phyloP scores from a whole-genome alignment of 1,140 invertebrate species.

The Anadara kagoshimensis region DNA sequence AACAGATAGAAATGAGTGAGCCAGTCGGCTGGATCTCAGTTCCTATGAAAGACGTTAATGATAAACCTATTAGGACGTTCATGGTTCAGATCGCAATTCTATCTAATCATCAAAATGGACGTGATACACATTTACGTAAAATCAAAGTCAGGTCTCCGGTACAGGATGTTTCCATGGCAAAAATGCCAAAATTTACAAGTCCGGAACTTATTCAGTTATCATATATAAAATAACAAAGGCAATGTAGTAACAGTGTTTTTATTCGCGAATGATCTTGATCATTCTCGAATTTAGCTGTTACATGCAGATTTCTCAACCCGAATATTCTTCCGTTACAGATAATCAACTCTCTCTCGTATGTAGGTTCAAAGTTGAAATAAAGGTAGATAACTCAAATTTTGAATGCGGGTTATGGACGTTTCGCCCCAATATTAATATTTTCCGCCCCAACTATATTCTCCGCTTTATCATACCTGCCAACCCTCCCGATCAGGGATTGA shows the following conservation, averaged over 20 bases:
- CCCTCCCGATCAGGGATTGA: no score
- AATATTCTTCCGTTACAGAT: no score
- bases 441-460: no score
- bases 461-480: no score
- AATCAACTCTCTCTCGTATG: background rate
- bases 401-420: no score
- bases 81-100: conserved; percentile 90
- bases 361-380: no score
- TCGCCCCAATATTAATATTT: no score
- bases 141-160: conserved; percentile 97
- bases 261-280: no score
- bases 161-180: conserved; percentile 82
- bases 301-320: no score
- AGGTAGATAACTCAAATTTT: no score
- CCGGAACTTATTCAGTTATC: conserved; percentile 88
- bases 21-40: conserved; percentile 97
- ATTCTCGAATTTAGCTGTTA: no score
- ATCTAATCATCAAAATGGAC: conserved; percentile 98
- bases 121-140: conserved; percentile 98
- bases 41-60: conserved; percentile 87
- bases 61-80: conserved; percentile 92
- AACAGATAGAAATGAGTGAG: conserved; percentile 94
- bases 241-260: background rate
- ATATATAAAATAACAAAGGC: conserved; percentile 83
- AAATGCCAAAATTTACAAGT: conserved; percentile 86